Base-by-base conservation (phyloP, 2,797 vertebrate genomes). In the Pseudochaenichthys georgianus region DNA sequence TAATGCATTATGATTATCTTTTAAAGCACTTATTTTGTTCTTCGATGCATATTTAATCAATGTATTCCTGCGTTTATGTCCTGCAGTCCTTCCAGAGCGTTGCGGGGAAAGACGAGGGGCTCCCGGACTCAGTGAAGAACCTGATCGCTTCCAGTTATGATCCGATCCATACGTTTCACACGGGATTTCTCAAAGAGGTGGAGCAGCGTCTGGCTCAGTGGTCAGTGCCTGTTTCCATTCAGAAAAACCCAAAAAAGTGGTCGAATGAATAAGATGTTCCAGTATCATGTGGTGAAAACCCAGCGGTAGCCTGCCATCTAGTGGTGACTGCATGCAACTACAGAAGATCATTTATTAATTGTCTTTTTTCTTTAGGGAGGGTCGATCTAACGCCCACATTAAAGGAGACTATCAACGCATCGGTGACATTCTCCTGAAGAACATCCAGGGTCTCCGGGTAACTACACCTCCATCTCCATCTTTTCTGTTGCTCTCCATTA, bases 331-430 rank as follows among this genome's bases (percentile, higher is more conserved):
- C 0, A 1, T 23, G 58, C 12, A 16, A 75, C 74, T 87, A 74
- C 78, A 9, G 3, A 47, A 13, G 1, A 0, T 21, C 3, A 8
- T 7, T 13, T 4, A n/a, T 5, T 47, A 16, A 21, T 2, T 70
- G 6, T 34, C 47, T 31, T 28, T 19, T 13, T 42, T 9, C 34
- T 45, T 23, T 12, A 73, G 97, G 97, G 97, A 98, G 95, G 97
- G 97, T 68, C 96, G 96, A 8, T 97, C 97, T 4, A 97, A 98
- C 9, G 96, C 97, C 23, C 97, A 98, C 86, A 92, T 97, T 85
- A 96, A 96, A 94, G 96, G 95, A 85, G 97, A 98, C 90, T 95
- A 96, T 92, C 97, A 98, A 88, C 96, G 97, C 80, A 96, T 98
- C 1, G 97, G 97, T 12, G 97, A 99, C 5, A 63, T 98, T 80